phyloP scores from a whole-genome alignment of 1,140 invertebrate genomes.

The Vanessa tameamea region DNA sequence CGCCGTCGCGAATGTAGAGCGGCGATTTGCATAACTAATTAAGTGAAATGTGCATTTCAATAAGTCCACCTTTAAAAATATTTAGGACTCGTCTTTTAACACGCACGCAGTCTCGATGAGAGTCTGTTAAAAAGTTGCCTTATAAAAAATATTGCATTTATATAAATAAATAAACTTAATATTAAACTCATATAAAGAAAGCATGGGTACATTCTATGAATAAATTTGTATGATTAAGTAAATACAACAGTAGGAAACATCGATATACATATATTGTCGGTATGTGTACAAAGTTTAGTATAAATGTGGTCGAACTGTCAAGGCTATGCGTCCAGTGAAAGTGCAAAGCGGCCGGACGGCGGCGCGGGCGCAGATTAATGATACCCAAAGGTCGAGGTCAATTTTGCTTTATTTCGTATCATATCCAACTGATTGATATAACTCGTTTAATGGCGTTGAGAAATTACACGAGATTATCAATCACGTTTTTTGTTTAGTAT shows the following conservation, averaged over 20 bases:
- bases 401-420: conserved; percentile 30
- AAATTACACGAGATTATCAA: conserved; percentile 24
- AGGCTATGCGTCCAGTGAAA: conserved; percentile 50
- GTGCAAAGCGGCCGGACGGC: conserved; percentile 33
- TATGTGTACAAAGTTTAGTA: conserved; percentile 33
- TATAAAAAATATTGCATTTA: no score
- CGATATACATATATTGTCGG: neutral
- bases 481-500: conserved; percentile 15
- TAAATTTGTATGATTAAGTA: no score
- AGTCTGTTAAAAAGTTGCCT: no score
- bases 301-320: conserved; percentile 29
- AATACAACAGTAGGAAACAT: neutral
- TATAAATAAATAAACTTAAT: no score
- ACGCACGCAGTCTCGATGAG: neutral
- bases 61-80: neutral
- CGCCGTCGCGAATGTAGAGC: neutral
- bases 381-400: conserved; percentile 47
- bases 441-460: conserved; percentile 32
- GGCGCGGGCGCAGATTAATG: conserved; percentile 41
- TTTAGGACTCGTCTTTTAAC: neutral
- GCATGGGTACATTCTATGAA: no score
- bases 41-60: neutral
- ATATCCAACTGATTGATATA: conserved; percentile 36
- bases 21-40: neutral
- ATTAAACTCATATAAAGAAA: no score